A percentile compares a stretch with the other conserved stretches of the same genome.
phyloP scores from a whole-genome alignment of 92 coral and sea anemone species.

The Phenganax stokvisi region DNA sequence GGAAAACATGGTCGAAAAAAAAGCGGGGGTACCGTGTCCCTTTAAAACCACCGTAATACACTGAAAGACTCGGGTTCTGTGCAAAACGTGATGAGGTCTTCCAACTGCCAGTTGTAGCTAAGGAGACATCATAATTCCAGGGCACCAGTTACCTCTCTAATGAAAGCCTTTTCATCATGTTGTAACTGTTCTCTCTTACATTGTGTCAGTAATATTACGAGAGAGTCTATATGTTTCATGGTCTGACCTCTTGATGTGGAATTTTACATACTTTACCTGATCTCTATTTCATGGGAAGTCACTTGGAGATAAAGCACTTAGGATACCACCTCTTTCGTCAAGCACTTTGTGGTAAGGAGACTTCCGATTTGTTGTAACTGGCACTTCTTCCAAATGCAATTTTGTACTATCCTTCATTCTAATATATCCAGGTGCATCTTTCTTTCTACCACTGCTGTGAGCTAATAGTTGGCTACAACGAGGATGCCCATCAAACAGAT shows the following conservation, averaged over 20 bases:
- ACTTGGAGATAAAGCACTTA: not conserved
- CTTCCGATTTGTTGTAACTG: not conserved
- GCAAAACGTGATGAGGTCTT: conserved; percentile 44
- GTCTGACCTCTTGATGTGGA: too few relatives aligned
- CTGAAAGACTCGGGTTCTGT: conserved; percentile 43
- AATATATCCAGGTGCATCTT: not conserved
- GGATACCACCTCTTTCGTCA: conserved; percentile 1
- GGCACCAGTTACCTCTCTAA: conserved; percentile 51
- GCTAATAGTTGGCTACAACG: not conserved
- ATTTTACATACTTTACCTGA: not conserved
- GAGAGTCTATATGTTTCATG: not conserved
- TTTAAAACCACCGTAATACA: too few relatives aligned
- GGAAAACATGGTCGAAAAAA: too few relatives aligned
- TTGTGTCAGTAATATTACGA: not conserved
- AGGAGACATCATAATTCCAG: conserved; percentile 53
- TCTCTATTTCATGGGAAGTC: conserved; percentile 7
- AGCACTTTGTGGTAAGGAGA: not conserved
- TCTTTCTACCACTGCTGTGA: not conserved
- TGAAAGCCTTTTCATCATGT: not conserved
- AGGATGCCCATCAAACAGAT: not conserved
- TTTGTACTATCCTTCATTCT: not conserved
- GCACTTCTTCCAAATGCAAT: not conserved
- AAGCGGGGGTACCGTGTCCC: too few relatives aligned
- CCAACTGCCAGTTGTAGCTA: conserved; percentile 44
- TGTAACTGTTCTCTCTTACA: not conserved